Percentiles rank a stretch among this genome's conserved stretches.
phyloP scores from a whole-genome alignment of 2,888 invertebrate genomes.

The Nipponacmea schrenckii region DNA sequence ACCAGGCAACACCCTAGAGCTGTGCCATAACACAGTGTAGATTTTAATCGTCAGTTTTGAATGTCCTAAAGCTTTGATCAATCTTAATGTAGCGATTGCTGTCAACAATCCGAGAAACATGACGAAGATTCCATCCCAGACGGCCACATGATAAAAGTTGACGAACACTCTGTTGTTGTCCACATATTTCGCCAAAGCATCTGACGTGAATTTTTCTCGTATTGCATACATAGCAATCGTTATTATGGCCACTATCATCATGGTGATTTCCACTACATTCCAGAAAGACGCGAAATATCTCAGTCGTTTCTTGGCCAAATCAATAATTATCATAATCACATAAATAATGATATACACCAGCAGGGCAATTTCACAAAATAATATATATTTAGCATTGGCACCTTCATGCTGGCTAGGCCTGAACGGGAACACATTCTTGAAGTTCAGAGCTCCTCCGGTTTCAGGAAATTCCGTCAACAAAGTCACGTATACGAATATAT shows the following conservation, averaged over 20 bases:
- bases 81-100: not conserved
- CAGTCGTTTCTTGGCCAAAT: not conserved
- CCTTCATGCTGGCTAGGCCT: not conserved
- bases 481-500: not conserved
- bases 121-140: constrained; percentile 1
- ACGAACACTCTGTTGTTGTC: not conserved
- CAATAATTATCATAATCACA: not conserved
- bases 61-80: not conserved
- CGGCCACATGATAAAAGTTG: not conserved
- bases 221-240: not conserved
- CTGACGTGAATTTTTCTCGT: not conserved
- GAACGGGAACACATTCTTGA: not conserved
- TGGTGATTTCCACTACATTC: not conserved
- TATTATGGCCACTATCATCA: not conserved
- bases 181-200: not conserved
- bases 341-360: not conserved
- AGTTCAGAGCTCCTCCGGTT: not conserved
- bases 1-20: not conserved
- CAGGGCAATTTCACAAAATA: not conserved
- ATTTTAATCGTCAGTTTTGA: not conserved
- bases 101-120: not conserved
- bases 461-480: constrained; percentile 1
- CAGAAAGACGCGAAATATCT: not conserved
- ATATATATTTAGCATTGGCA: not conserved
- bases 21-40: not conserved